Evolutionary conservation across 2,113 vertebrate genomes (phyloP).

Genomic region (Petrocephalus zakoni): DNA sequence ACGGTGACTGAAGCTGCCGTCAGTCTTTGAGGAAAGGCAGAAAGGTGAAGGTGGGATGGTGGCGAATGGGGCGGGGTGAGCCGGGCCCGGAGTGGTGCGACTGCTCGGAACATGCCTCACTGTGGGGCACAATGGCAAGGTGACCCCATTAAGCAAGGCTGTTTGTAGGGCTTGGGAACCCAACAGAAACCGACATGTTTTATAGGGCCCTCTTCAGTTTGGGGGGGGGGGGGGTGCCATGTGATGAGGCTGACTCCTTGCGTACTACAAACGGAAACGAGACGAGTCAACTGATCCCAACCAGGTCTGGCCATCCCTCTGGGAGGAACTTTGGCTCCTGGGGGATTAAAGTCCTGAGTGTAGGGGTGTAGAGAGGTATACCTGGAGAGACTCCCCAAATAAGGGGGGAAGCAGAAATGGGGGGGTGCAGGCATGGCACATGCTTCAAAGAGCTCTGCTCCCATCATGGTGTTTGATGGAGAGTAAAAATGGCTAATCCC

Average conservation of each 20-base stretch:
- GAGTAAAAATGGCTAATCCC: slow-evolving; percentile 48
- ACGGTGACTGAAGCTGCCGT: slow-evolving; percentile 20
- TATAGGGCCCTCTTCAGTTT: neutral
- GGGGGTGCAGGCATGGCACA: slow-evolving; percentile 37
- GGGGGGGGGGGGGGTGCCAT: neutral
- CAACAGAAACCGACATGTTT: neutral
- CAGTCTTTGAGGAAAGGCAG: neutral
- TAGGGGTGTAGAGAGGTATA: slow-evolving; percentile 31
- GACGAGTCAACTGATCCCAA: neutral
- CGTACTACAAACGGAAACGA: neutral
- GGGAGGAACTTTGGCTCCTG: slow-evolving; percentile 43
- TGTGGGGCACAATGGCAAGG: slow-evolving; percentile 1
- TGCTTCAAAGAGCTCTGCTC: slow-evolving; percentile 45
- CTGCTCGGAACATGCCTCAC: too few relatives aligned
- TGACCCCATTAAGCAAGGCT: slow-evolving; percentile 9
- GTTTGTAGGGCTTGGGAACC: neutral
- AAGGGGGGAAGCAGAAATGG: slow-evolving; percentile 20
- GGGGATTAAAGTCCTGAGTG: slow-evolving; percentile 32
- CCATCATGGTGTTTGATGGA: slow-evolving; percentile 33
- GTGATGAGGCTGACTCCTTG: neutral
- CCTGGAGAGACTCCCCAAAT: slow-evolving; percentile 38
- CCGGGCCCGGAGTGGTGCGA: neutral
- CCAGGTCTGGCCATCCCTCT: neutral
- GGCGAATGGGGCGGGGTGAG: neutral
- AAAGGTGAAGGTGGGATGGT: neutral